These are phyloP conservation scores for Hucho hucho DNA, from an alignment of 2,113 vertebrate species.

Conservation along the genomic window DNA sequence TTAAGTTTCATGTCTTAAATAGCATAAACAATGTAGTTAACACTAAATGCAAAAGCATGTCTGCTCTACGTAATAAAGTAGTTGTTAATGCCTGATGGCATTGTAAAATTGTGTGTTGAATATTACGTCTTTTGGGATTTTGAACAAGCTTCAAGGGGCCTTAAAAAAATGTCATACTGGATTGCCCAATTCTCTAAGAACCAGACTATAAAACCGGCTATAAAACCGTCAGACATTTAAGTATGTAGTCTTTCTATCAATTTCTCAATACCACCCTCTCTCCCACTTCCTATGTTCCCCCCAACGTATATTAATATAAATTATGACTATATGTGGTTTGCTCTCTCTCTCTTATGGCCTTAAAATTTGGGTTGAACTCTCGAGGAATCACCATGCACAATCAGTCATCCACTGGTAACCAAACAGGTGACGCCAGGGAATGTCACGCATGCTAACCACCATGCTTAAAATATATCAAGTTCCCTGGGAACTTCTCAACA, in stretches of 20 bases:
- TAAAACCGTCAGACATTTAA: not conserved
- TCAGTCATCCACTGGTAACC: not conserved
- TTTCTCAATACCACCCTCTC: not conserved
- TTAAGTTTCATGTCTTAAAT: too few species aligned
- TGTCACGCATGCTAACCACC: not conserved
- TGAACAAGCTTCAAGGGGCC: not conserved
- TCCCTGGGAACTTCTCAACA: constrained; percentile 3
- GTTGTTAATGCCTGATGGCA: too few species aligned
- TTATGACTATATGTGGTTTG: not conserved
- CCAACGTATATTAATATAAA: too few species aligned
- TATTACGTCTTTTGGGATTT: not conserved
- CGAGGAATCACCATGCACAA: not conserved
- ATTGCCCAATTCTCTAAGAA: not conserved
- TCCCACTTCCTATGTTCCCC: not conserved
- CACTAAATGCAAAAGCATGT: too few species aligned
- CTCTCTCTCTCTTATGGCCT: not conserved
- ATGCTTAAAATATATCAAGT: not conserved
- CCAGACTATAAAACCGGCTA: too few species aligned
- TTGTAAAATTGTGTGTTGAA: too few species aligned
- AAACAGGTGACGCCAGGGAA: not conserved
- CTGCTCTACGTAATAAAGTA: too few species aligned
- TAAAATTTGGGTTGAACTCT: not conserved
- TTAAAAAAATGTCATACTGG: not conserved
- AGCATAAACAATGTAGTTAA: too few species aligned
- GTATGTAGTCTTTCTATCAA: not conserved